Evolutionary conservation across 2,888 invertebrate species (phyloP).

Genomic region (Aporophyla nigra): DNA sequence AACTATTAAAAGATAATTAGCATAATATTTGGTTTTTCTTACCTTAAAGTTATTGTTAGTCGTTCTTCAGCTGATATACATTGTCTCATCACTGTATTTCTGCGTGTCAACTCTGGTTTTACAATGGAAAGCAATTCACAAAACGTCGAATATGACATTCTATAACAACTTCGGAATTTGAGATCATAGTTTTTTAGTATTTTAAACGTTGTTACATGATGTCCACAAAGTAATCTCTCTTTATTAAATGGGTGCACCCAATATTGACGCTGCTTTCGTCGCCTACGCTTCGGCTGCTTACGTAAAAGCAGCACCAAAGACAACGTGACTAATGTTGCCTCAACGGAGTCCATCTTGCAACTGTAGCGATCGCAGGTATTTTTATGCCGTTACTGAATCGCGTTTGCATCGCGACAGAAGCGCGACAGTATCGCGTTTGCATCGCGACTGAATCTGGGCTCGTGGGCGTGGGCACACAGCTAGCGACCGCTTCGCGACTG

Average conservation of each 20-base stretch:
- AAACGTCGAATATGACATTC: background rate
- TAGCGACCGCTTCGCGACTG: no score
- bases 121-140: background rate
- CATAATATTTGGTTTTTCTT: background rate
- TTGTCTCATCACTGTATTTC: background rate
- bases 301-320: slow-evolving; percentile 22
- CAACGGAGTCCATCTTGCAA: slow-evolving; percentile 21
- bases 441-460: background rate
- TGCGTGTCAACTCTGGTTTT: slow-evolving; percentile 4
- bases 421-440: slow-evolving; percentile 1
- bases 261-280: no score
- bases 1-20: background rate
- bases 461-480: no score
- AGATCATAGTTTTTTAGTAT: no score
- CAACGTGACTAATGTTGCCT: slow-evolving; percentile 30
- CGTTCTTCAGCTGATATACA: background rate
- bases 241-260: no score
- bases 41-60: no score
- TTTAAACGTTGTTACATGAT: no score
- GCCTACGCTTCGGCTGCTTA: background rate
- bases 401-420: slow-evolving; percentile 11
- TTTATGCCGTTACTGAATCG: background rate
- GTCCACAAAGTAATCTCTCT: no score
- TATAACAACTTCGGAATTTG: no score
- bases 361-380: slow-evolving; percentile 4